Conservation (phyloP, 2,888 invertebrate species). For the Diarsia rubi region DNA sequence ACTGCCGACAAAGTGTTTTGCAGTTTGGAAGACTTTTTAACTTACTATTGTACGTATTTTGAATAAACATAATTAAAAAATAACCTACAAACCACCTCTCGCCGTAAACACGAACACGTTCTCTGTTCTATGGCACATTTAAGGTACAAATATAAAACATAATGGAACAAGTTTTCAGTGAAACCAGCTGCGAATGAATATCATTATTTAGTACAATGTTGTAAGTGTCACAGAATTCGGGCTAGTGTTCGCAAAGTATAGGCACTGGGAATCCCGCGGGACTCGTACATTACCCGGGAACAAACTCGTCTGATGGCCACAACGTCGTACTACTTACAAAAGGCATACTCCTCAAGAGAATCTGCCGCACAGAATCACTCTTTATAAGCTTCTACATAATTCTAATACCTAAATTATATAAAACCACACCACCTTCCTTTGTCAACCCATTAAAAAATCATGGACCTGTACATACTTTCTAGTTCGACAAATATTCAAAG, state of each 20-base stretch:
- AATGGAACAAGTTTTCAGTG: background rate
- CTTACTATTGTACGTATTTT: too few relatives aligned
- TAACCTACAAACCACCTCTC: background rate
- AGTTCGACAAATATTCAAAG: too few relatives aligned
- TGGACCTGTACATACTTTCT: too few relatives aligned
- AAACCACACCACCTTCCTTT: too few relatives aligned
- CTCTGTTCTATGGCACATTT: background rate
- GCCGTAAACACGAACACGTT: background rate
- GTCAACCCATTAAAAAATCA: too few relatives aligned
- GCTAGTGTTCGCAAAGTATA: slow-evolving; percentile 2
- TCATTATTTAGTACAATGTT: slow-evolving; percentile 9
- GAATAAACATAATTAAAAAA: too few relatives aligned
- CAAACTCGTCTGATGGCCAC: slow-evolving; percentile 15
- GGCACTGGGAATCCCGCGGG: slow-evolving; percentile 27
- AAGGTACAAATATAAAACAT: background rate
- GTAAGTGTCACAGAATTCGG: slow-evolving; percentile 25
- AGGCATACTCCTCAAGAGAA: slow-evolving; percentile 5
- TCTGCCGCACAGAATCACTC: too few relatives aligned
- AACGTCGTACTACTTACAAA: background rate
- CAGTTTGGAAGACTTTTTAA: too few relatives aligned
- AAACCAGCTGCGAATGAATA: slow-evolving; percentile 15
- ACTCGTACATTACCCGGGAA: slow-evolving; percentile 32
- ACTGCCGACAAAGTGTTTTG: too few relatives aligned
- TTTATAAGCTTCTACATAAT: background rate
- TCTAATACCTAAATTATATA: too few relatives aligned